Evolutionary conservation across 2,113 vertebrate species (phyloP), one percentile per base, ranked within the genome.

Genomic region (Dinomys branickii): DNA sequence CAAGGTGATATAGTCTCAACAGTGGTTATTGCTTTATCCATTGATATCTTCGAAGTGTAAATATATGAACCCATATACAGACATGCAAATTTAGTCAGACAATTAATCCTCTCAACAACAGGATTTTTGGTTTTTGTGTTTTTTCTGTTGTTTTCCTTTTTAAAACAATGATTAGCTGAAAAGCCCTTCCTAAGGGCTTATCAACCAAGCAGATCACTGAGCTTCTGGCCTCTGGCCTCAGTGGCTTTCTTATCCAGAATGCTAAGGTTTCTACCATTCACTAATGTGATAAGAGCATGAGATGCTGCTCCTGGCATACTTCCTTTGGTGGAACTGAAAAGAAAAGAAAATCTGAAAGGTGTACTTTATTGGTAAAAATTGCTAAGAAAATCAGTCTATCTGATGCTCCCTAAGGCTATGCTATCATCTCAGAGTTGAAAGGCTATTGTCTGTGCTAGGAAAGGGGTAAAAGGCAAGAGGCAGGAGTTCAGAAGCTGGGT

Each of bases 361-460:
- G 12, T 61, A 44, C 13, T 88, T 94, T 93, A 67, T 75, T 95
- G 77, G 56, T 73, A 94, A 91, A 94, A 96, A 78, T 86, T 61
- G 35, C 7, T 59, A 65, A 52, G 52, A 65, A 94, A 85, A 83
- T 89, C 81, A 84, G n/a, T 94, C 87, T 16, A 47, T 86, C 71
- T 63, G 14, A 78, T 85, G 82, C 87, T 41, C 33, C 20, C 20
- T 20, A 85, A 88, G 47, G 56, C 22, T 84, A 19, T 7, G 61
- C 3, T 52, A 26, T 94, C 52, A 80, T 58, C 69, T 52, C 16
- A 28, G 20, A 92, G 50, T 91, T 77, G 54, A 85, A 88, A 86
- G n/a, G 65, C 3, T 14, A 90, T 44, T 16, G 7, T 81, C 65
- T 94, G 44, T 90, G 92, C 38, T 58, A 94, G 85, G 80, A 97